Conservation (phyloP, 2,888 invertebrate species). For the Mesorhabditis belari region DNA sequence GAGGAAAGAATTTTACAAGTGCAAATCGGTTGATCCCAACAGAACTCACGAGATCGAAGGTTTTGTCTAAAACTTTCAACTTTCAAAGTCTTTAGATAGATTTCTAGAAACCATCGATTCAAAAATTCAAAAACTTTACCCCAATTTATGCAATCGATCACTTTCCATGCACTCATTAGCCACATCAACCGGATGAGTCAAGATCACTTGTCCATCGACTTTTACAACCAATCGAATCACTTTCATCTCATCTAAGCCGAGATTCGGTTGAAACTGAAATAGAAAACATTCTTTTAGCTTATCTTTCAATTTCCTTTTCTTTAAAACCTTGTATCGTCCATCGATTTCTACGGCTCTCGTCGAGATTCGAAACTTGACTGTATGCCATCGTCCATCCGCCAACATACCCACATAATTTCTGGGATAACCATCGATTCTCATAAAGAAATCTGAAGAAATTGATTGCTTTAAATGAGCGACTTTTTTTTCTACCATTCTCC, state of each 20-base stretch:
- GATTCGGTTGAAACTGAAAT: background rate
- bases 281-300: no score
- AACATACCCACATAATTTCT: conserved; percentile 15
- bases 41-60: background rate
- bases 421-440: conserved; percentile 11
- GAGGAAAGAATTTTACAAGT: conserved; percentile 4
- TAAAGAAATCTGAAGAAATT: conserved; percentile 14
- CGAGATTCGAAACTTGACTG: conserved; percentile 1
- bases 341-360: background rate
- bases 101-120: no score
- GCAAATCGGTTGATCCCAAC: conserved; percentile 4
- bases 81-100: no score
- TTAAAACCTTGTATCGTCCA: background rate
- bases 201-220: background rate
- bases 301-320: background rate
- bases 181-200: background rate
- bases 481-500: background rate
- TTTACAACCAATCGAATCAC: background rate
- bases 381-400: conserved; percentile 28
- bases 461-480: background rate
- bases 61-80: no score
- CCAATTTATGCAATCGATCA: background rate
- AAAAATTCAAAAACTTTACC: no score
- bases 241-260: background rate
- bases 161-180: background rate